Conservation (phyloP, 2,888 invertebrate genomes). For the Campoplex capitator region DNA sequence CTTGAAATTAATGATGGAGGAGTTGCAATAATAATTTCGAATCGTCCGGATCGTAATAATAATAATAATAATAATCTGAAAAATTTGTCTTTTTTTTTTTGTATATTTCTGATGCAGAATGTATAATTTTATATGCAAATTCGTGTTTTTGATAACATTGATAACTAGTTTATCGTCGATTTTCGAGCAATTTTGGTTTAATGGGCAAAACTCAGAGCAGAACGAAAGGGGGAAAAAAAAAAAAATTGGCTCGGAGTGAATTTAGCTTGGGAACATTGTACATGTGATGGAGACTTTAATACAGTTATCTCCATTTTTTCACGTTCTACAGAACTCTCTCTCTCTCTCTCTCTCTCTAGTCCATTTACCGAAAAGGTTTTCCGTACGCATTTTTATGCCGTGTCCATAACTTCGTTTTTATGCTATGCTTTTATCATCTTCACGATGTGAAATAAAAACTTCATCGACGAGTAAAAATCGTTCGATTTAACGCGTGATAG, state of each 20-base stretch:
- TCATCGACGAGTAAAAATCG: background rate
- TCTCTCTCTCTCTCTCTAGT: background rate
- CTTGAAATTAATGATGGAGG: background rate
- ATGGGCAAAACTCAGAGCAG: background rate
- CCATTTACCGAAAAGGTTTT: conserved; percentile 16
- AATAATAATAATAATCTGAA: too few relatives aligned
- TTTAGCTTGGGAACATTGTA: background rate
- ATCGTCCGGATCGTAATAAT: background rate
- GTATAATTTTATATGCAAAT: background rate
- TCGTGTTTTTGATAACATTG: background rate
- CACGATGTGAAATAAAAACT: background rate
- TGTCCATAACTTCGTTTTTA: background rate
- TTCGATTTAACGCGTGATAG: background rate
- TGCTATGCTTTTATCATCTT: conserved; percentile 4
- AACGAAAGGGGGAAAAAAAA: background rate
- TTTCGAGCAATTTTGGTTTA: background rate
- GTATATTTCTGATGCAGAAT: background rate
- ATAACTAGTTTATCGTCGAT: background rate
- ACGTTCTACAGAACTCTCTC: background rate
- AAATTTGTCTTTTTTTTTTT: background rate
- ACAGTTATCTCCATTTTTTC: conserved; percentile 11
- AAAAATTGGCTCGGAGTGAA: background rate
- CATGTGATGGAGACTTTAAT: conserved; percentile 4
- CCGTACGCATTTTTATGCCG: background rate
- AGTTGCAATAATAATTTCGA: background rate